Conservation (phyloP, 30 jellyfish, hydroid and myxozoan genomes). For the Nemopilema nomurai region DNA sequence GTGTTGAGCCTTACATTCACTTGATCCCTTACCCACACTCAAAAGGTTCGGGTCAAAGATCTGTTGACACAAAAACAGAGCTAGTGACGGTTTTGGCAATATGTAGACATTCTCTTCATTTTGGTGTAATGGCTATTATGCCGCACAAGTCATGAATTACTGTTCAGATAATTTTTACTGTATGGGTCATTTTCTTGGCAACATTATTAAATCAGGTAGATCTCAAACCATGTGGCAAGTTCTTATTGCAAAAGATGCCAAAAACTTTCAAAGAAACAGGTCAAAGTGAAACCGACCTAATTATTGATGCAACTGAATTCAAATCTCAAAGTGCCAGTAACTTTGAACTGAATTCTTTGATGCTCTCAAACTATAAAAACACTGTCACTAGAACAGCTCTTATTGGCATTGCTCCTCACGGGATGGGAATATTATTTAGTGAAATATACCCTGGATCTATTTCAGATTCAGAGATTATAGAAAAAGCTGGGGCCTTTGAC, state of each 20-base stretch:
- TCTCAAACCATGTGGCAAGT: constrained; percentile 38
- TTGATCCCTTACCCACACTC: constrained; percentile 20
- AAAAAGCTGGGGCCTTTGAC: constrained; percentile 47
- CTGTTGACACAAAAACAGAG: constrained; percentile 9
- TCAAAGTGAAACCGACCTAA: too few relatives aligned
- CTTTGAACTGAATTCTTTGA: too few relatives aligned
- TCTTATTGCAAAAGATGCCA: too few relatives aligned
- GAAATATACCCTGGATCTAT: constrained; percentile 69
- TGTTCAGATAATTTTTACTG: constrained; percentile 25
- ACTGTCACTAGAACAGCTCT: constrained; percentile 51
- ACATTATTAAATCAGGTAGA: constrained; percentile 49
- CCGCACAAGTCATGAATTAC: constrained; percentile 32
- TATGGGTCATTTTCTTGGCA: constrained; percentile 18
- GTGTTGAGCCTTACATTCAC: constrained; percentile 1
- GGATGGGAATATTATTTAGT: constrained; percentile 41
- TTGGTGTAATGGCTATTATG: constrained; percentile 46
- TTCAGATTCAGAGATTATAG: constrained; percentile 57
- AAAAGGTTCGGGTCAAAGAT: constrained; percentile 13
- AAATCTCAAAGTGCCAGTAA: too few relatives aligned
- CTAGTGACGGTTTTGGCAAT: constrained; percentile 5
- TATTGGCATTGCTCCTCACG: constrained; percentile 62
- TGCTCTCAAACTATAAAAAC: too few relatives aligned
- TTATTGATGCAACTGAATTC: too few relatives aligned
- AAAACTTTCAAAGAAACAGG: too few relatives aligned
- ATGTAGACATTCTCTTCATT: constrained; percentile 48